Evolutionary conservation across 1,140 invertebrate genomes (phyloP).

Genomic region (Platorchestia sp.): DNA sequence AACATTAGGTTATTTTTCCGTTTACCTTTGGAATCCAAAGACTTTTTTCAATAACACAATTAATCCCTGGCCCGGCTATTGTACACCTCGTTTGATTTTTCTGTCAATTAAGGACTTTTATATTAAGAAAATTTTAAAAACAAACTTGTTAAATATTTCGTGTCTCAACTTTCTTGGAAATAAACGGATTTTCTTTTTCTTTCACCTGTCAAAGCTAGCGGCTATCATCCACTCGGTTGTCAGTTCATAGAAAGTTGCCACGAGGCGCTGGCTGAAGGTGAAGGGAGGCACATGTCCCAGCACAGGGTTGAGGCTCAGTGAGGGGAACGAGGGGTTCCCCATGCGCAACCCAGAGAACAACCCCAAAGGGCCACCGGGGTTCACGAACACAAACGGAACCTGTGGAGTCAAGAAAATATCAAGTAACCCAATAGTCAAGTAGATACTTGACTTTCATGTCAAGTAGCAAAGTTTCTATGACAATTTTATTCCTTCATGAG

Average conservation of each 20-base stretch:
- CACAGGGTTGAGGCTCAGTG: neutral
- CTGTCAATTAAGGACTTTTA: no score
- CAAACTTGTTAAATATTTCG: no score
- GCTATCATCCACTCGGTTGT: neutral
- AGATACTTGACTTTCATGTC: neutral
- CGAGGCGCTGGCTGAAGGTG: neutral
- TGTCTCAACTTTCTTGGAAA: no score
- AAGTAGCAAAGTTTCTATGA: neutral
- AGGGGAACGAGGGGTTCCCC: neutral
- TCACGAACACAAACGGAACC: conserved; percentile 11
- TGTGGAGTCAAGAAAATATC: neutral
- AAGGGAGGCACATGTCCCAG: neutral
- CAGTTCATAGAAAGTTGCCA: neutral
- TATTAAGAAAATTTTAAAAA: no score
- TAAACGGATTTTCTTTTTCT: no score
- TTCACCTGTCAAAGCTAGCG: neutral
- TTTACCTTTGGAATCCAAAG: no score
- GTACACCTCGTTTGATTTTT: no score
- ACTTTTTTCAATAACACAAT: no score
- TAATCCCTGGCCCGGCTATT: no score
- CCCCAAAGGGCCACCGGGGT: neutral
- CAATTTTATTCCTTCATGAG: neutral
- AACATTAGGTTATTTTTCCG: no score
- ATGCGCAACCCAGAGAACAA: neutral
- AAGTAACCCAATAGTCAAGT: neutral